Evolutionary conservation across 2,888 invertebrate genomes (phyloP).

Genomic region (Polyommatus iphigenia): DNA sequence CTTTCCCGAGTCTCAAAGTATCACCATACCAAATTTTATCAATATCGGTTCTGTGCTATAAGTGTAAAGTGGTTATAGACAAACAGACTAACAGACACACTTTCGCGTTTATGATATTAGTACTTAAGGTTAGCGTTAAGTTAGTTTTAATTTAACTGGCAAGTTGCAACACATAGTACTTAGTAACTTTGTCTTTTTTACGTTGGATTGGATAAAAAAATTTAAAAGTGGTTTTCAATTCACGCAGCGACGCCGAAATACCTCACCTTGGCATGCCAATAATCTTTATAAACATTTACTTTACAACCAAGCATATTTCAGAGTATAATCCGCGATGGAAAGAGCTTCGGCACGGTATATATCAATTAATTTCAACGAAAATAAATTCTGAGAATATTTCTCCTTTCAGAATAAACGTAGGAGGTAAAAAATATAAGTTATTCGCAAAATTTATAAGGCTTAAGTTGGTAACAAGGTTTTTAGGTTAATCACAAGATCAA

Average conservation of each 20-base stretch:
- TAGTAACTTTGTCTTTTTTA: not conserved
- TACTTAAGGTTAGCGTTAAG: not conserved
- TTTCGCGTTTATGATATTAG: too few relatives aligned
- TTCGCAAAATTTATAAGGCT: conserved; percentile 10
- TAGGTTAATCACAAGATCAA: not conserved
- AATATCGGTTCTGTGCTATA: too few relatives aligned
- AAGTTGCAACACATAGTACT: not conserved
- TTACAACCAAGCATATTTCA: not conserved
- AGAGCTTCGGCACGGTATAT: not conserved
- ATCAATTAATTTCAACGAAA: conserved; percentile 5
- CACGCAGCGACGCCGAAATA: not conserved
- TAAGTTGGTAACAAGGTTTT: not conserved
- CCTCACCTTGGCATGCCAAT: not conserved
- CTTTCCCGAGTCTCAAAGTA: too few relatives aligned
- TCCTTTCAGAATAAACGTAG: not conserved
- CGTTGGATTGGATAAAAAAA: not conserved
- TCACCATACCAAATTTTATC: too few relatives aligned
- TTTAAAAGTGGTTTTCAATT: not conserved
- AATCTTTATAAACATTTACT: not conserved
- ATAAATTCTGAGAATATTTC: not conserved
- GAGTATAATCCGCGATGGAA: not conserved
- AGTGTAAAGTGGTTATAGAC: too few relatives aligned
- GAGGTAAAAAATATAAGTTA: conserved; percentile 7
- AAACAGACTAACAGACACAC: too few relatives aligned
- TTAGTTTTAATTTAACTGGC: not conserved